Evolutionary conservation across 2,113 vertebrate genomes (phyloP).

Genomic region (Corydoras sp.): DNA sequence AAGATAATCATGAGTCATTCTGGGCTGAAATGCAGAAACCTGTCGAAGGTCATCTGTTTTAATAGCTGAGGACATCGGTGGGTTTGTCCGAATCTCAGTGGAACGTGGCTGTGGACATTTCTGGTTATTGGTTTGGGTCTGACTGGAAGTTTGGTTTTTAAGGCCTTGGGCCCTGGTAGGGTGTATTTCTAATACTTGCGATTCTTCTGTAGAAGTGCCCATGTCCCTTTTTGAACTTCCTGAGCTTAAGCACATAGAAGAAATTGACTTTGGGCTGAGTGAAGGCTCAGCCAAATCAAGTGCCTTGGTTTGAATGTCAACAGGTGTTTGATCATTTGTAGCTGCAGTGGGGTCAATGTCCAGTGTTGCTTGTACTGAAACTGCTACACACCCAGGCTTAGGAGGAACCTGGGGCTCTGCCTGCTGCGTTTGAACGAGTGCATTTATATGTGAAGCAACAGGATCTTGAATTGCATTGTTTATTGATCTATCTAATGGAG

Average conservation of each 20-base stretch:
- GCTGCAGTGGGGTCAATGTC: not conserved
- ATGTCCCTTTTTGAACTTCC: slow-evolving; percentile 48
- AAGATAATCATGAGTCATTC: slow-evolving; percentile 80
- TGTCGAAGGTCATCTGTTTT: too few relatives aligned
- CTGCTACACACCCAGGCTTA: not conserved
- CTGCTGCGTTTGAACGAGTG: not conserved
- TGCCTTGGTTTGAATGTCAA: too few relatives aligned
- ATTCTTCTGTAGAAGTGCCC: slow-evolving; percentile 58
- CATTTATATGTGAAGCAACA: too few relatives aligned
- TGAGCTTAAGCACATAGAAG: not conserved
- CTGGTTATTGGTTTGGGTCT: too few relatives aligned
- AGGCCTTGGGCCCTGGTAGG: slow-evolving; percentile 16
- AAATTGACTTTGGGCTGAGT: not conserved
- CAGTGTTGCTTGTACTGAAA: not conserved
- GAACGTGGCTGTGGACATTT: too few relatives aligned
- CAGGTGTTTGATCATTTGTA: too few relatives aligned
- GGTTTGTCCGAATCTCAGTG: too few relatives aligned
- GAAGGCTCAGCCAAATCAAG: too few relatives aligned
- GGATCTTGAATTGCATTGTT: too few relatives aligned
- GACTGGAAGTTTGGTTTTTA: not conserved
- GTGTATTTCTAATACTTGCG: slow-evolving; percentile 14
- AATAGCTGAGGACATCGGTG: too few relatives aligned
- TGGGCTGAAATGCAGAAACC: too few relatives aligned
- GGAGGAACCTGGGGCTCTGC: slow-evolving; percentile 45
- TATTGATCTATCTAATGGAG: not conserved